Conservation (phyloP, 2,797 vertebrate species). For the Rhynchonycteris naso region DNA sequence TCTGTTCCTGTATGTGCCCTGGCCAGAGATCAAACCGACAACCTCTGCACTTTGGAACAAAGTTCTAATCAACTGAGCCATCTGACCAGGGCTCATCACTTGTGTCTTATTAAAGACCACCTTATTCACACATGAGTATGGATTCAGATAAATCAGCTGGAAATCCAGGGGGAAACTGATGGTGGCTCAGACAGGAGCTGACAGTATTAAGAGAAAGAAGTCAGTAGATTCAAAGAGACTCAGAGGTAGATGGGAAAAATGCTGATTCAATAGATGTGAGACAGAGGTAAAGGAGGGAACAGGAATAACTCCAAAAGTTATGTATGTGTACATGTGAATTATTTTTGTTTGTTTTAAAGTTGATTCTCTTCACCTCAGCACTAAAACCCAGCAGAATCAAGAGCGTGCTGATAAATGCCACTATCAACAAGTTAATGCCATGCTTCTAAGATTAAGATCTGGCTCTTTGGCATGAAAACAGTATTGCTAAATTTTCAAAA, state of each 20-base stretch:
- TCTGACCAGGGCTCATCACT: no score
- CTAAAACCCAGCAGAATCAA: slow-evolving; percentile 39
- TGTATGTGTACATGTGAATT: not conserved
- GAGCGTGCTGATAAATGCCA: not conserved
- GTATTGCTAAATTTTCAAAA: not conserved
- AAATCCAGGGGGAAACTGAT: not conserved
- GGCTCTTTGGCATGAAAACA: not conserved
- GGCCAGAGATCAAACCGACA: no score
- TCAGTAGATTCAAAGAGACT: slow-evolving; percentile 20
- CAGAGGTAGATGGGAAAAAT: not conserved
- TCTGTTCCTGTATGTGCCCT: no score
- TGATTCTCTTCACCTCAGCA: not conserved
- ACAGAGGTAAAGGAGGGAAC: not conserved
- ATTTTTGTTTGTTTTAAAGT: slow-evolving; percentile 6
- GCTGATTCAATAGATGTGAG: not conserved
- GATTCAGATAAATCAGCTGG: not conserved
- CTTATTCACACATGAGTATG: not conserved
- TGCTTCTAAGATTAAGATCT: not conserved
- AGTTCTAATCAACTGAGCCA: no score
- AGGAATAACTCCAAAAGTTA: not conserved
- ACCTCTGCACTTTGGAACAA: no score
- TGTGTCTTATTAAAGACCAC: not conserved
- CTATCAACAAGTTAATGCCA: not conserved
- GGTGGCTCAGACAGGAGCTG: not conserved
- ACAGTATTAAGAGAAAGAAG: not conserved